These are phyloP conservation scores for Peromyscus nudipes DNA, from an alignment of 2,797 vertebrate genomes.

Conservation along the genomic window DNA sequence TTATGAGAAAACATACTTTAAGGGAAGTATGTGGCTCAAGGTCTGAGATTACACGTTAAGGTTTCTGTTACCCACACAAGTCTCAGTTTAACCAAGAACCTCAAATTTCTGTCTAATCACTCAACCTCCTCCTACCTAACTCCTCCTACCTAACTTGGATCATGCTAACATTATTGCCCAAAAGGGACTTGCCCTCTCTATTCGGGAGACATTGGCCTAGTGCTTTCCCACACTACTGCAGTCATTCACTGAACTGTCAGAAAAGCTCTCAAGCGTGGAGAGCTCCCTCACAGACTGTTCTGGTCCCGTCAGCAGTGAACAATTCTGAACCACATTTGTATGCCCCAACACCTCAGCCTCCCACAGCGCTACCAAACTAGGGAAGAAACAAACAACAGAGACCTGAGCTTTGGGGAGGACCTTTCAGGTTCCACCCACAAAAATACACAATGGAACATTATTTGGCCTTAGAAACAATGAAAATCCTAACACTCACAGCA, in stretches of 20 bases:
- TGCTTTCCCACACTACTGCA: background rate
- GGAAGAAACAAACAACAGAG: background rate
- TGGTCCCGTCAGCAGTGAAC: background rate
- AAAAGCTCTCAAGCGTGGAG: background rate
- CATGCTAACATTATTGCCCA: background rate
- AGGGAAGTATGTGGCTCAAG: background rate
- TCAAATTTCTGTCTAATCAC: no score
- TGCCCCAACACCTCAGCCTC: background rate
- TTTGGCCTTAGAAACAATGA: background rate
- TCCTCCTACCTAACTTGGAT: background rate
- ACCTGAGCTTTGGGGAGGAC: background rate
- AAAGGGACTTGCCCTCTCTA: background rate
- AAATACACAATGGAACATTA: background rate
- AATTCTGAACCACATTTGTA: background rate
- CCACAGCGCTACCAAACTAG: background rate
- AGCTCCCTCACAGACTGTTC: no score
- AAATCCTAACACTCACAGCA: background rate
- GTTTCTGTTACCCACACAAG: background rate
- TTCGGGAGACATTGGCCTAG: background rate
- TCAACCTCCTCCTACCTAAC: background rate
- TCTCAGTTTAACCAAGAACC: background rate
- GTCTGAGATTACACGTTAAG: background rate
- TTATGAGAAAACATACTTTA: background rate
- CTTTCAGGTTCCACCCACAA: background rate
- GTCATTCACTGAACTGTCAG: background rate